Base-by-base conservation (phyloP, 2,888 invertebrate species). In the Zaprionus lineosus region DNA sequence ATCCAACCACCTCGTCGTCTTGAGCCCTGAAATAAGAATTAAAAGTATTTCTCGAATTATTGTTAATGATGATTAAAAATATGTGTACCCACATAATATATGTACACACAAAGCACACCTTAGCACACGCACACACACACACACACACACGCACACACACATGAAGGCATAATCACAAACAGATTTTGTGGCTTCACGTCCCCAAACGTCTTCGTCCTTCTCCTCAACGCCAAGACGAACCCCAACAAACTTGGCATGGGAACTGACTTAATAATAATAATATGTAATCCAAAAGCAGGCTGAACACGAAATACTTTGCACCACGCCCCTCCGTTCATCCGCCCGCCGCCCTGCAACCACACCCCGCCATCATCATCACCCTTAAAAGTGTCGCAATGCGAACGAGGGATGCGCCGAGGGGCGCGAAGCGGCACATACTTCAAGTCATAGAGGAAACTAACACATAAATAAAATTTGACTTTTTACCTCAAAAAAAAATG, bases 1-100 rank as follows among this genome's bases (percentile, higher is more conserved):
- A 43, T 53, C 41, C 52, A 50, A n/a, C 36, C 18, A 37, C n/a
- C 21, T 43, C 39, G 40, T 19, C 58, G 51, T 46, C 72, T 65
- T 59, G 69, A 62, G 68, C 40, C 41, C 37, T 33, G 46, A 40
- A 56, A 58, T 62, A 73, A 62, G 78, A 81, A 83, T 84, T 78
- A 84, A 83, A 84, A 86, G 79, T 79, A 85, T 84, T 82, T 83
- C 88, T 86, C 87, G 87, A 87, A 87, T 87, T 87, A 85, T 87
- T 84, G 85, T 88, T 87, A 87, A 87, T 87, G 88, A 84, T 88
- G 87, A 87, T 87, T 87, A 87, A 88, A 87, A 87, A 85, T 77
- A 68, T 74, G 70, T 77, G 84, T 84, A 72, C 79, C 71, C 48
- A 57, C 74, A 74, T 60, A 70, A 67, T 51, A 75, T n/a, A n/a